Percentiles rank a stretch among this genome's conserved stretches.
phyloP scores from a whole-genome alignment of 2,797 vertebrate species.

The Sitta carolinensis region DNA sequence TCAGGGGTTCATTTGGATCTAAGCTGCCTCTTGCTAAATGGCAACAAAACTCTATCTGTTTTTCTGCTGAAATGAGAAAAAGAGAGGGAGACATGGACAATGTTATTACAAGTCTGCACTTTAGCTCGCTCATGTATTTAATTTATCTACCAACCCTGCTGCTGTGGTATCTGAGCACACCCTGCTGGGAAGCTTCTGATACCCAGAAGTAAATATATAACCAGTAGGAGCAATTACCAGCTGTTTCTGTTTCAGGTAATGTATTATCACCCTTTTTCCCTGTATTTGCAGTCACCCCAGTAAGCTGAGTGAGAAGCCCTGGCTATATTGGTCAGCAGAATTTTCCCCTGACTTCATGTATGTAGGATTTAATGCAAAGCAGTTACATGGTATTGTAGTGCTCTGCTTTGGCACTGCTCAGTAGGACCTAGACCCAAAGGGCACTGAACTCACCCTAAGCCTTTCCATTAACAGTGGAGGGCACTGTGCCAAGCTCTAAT shows the following conservation, averaged over 20 bases:
- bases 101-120: background rate
- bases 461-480: background rate
- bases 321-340: background rate
- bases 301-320: background rate
- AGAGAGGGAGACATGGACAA: background rate
- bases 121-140: background rate
- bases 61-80: slow-evolving; percentile 78
- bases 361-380: background rate
- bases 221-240: background rate
- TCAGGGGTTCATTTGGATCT: slow-evolving; percentile 77
- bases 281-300: background rate
- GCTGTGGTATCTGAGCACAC: background rate
- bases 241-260: background rate
- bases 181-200: background rate
- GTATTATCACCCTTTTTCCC: background rate
- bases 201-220: background rate
- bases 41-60: slow-evolving; percentile 92
- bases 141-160: background rate
- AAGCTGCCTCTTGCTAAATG: slow-evolving; percentile 88
- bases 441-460: background rate
- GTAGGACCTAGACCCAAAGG: background rate
- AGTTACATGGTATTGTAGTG: background rate
- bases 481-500: background rate
- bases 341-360: background rate
- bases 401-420: background rate